phyloP scores from a whole-genome alignment of 1,140 invertebrate species.

The Drosophila athabasca region DNA sequence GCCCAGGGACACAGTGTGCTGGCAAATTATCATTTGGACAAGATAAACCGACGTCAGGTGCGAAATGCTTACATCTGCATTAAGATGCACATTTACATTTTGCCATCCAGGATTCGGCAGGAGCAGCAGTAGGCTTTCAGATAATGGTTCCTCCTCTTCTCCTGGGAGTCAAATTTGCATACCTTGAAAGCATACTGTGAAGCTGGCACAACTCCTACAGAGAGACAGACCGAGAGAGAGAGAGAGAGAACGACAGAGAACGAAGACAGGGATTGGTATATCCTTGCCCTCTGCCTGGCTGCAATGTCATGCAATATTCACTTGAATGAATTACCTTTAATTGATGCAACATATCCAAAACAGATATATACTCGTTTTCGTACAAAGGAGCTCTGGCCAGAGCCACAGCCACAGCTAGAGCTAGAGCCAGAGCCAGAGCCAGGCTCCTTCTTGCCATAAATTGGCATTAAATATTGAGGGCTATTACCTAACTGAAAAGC shows the following conservation, averaged over 20 bases:
- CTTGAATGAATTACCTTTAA: constrained; percentile 80
- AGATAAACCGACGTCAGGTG: constrained; percentile 63
- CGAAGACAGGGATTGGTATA: too few relatives aligned
- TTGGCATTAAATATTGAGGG: constrained; percentile 79
- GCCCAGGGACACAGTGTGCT: constrained; percentile 41
- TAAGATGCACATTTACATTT: constrained; percentile 51
- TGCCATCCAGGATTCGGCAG: constrained; percentile 31
- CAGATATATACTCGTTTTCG: constrained; percentile 18
- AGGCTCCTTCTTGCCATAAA: constrained; percentile 46
- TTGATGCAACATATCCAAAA: constrained; percentile 69
- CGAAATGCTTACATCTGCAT: constrained; percentile 69
- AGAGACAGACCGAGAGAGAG: background rate
- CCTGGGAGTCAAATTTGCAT: constrained; percentile 6
- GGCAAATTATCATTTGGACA: constrained; percentile 64
- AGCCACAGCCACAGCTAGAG: constrained; percentile 6
- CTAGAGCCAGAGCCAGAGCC: background rate
- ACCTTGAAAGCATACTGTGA: constrained; percentile 3
- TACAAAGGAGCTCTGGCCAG: constrained; percentile 11
- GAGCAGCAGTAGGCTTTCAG: constrained; percentile 23
- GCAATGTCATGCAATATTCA: constrained; percentile 71
- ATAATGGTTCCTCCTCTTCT: constrained; percentile 37
- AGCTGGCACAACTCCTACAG: constrained; percentile 2
- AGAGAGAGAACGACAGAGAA: background rate
- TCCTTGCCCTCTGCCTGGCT: constrained; percentile 8
- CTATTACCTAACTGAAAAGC: constrained; percentile 60